A percentile compares a stretch with the other conserved stretches of the same genome.
Conservation (phyloP, 2,797 vertebrate genomes). For the Parauchenoglanis punctatus region DNA sequence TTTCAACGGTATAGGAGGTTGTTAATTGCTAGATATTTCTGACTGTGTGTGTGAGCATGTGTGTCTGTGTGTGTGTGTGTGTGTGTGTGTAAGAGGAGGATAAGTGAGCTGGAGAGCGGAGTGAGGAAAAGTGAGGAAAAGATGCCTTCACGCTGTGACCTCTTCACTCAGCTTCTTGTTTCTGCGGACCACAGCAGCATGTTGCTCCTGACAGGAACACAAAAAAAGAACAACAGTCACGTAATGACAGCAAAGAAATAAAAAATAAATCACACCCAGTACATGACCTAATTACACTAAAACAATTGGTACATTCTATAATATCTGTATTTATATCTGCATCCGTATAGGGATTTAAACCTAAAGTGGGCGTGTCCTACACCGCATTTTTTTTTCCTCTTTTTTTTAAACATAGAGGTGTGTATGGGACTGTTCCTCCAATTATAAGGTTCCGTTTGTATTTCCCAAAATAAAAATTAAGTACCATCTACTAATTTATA, state of each 20-base stretch:
- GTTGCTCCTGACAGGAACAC: conserved; percentile 81
- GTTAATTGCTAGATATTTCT: conserved; percentile 49
- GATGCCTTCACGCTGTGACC: conserved; percentile 83
- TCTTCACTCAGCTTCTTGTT: conserved; percentile 97
- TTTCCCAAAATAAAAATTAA: not conserved
- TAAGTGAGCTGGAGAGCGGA: conserved; percentile 62
- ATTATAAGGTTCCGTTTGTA: not conserved
- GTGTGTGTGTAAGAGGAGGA: conserved; percentile 61
- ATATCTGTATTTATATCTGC: not conserved
- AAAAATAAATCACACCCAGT: not conserved
- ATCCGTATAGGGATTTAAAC: not conserved
- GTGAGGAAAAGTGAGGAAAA: conserved; percentile 47
- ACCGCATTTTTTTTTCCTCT: not conserved
- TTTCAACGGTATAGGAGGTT: conserved; percentile 79
- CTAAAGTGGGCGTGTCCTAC: not conserved
- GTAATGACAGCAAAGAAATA: not conserved
- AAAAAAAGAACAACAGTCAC: conserved; percentile 21
- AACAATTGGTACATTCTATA: not conserved
- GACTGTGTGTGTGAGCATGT: conserved; percentile 42
- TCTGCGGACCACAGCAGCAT: conserved; percentile 89
- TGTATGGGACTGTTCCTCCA: not conserved
- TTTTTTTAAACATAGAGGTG: too few species aligned
- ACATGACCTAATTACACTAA: not conserved
- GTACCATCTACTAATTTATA: not conserved
- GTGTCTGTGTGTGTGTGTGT: conserved; percentile 60